Base-by-base conservation (phyloP, 2,888 invertebrate species). In the Meiosimyza decipiens region DNA sequence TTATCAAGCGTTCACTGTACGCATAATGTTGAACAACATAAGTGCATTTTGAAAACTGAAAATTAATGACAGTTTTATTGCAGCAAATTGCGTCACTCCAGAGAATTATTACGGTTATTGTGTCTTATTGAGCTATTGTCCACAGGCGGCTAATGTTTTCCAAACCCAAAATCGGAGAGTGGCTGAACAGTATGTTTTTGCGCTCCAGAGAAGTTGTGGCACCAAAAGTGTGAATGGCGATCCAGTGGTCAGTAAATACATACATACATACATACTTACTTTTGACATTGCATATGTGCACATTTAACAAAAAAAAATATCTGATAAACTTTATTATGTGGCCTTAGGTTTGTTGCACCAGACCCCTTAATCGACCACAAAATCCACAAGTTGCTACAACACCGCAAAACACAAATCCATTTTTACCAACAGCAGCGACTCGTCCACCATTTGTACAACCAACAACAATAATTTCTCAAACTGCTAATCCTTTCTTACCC, bases 51-150 rank as follows among this genome's bases (percentile, higher is more conserved):
- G 1, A 40, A 40, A 40, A 40, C 40, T 40, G 40, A 40, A 40
- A 40, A 9, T 1, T 40, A 40, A 40, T 40, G 40, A 40, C 40
- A 40, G 40, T 40, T 40, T 40, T 40, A 9, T 67, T 73, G n/a
- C 54, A 73, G 73, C 22, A 74, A 78, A 80, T 68, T 87, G 87
- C 76, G 75, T 82, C 13, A 84, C 85, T 1, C 85, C 87, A 7
- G 84, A 86, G 75, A 83, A 83, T 28, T 81, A 81, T 63, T 80
- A 82, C 71, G 87, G 87, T 5, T 78, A 76, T 18, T 87, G 87
- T 76, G 81, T 84, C 59, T 69, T 76, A 3, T 76, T 87, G 9
- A 81, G 74, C 65, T 80, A 79, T 73, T 87, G 87, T 62, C 85
- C 85, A 9, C 80, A 82, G 66, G 81, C 84, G 52, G 77, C 79